Percentiles rank a stretch among this genome's conserved stretches.
These are phyloP conservation scores for Paramormyrops kingsleyae DNA, from an alignment of 2,113 vertebrate genomes.

Conservation along the genomic window DNA sequence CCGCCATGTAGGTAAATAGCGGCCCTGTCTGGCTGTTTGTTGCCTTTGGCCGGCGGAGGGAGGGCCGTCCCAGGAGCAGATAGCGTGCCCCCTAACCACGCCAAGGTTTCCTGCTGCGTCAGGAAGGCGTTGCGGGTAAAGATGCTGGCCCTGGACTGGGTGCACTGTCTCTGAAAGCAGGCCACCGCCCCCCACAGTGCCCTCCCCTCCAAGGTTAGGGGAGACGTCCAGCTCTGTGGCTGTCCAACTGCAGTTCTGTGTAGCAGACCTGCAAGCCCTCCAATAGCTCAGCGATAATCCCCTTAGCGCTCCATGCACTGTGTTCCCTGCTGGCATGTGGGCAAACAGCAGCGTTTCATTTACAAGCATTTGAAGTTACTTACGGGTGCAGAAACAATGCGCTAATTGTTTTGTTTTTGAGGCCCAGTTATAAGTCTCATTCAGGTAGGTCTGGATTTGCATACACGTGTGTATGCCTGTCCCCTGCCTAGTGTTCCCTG, in stretches of 20 bases:
- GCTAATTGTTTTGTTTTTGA: not conserved
- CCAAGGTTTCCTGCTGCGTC: slow-evolving; percentile 28
- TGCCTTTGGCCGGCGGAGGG: slow-evolving; percentile 40
- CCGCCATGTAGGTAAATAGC: slow-evolving; percentile 45
- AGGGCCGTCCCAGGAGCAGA: slow-evolving; percentile 31
- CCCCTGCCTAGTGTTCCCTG: not conserved
- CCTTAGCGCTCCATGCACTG: not conserved
- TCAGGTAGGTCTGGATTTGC: not conserved
- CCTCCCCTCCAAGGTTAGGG: not conserved
- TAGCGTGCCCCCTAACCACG: slow-evolving; percentile 32
- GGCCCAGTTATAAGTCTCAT: no score
- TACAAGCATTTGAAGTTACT: not conserved
- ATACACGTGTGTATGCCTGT: not conserved
- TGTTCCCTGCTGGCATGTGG: not conserved
- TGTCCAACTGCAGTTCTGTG: not conserved
- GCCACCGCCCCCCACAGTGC: not conserved
- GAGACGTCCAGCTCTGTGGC: not conserved
- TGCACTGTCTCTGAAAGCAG: not conserved
- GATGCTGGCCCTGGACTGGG: slow-evolving; percentile 20
- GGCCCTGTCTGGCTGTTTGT: slow-evolving; percentile 51
- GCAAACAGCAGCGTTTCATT: not conserved
- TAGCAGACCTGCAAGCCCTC: not conserved
- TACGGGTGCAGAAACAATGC: not conserved
- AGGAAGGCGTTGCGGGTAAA: slow-evolving; percentile 40
- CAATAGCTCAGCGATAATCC: no score